Conservation (phyloP, 2,888 invertebrate genomes). For the Pammene fasciana region DNA sequence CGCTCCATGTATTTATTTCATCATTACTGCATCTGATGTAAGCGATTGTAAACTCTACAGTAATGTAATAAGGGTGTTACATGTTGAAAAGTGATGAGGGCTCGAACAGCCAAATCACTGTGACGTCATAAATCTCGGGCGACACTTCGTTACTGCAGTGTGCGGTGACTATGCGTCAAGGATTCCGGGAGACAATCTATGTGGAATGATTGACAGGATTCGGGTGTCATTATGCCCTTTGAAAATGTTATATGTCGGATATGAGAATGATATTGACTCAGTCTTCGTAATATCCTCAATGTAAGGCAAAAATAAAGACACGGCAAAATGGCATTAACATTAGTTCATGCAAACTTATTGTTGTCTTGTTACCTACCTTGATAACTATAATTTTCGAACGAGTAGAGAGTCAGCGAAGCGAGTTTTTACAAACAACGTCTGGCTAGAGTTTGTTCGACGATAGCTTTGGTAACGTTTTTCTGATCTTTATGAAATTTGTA, state of each 20-base stretch:
- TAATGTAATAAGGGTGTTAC: not conserved
- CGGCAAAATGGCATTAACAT: too few species aligned
- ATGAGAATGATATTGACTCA: not conserved
- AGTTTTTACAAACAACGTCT: too few species aligned
- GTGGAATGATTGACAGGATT: not conserved
- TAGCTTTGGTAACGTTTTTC: too few species aligned
- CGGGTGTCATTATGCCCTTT: not conserved
- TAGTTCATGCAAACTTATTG: too few species aligned
- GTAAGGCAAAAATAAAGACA: too few species aligned
- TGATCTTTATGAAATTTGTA: too few species aligned
- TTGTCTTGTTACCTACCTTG: too few species aligned
- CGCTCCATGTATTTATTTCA: not conserved
- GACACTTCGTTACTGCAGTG: conserved; percentile 39
- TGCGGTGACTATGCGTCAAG: conserved; percentile 16
- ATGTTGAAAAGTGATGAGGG: not conserved
- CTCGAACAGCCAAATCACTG: conserved; percentile 38
- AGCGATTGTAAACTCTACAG: not conserved
- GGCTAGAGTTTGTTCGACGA: too few species aligned
- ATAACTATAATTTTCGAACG: too few species aligned
- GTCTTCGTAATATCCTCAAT: too few species aligned
- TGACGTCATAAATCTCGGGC: conserved; percentile 35
- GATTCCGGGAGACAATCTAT: conserved; percentile 3
- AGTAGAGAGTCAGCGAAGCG: too few species aligned
- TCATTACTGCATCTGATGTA: not conserved
- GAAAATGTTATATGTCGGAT: not conserved